A percentile compares a stretch with the other conserved stretches of the same genome.
phyloP scores from a whole-genome alignment of 2,888 invertebrate genomes.

The Nesidiocoris tenuis region DNA sequence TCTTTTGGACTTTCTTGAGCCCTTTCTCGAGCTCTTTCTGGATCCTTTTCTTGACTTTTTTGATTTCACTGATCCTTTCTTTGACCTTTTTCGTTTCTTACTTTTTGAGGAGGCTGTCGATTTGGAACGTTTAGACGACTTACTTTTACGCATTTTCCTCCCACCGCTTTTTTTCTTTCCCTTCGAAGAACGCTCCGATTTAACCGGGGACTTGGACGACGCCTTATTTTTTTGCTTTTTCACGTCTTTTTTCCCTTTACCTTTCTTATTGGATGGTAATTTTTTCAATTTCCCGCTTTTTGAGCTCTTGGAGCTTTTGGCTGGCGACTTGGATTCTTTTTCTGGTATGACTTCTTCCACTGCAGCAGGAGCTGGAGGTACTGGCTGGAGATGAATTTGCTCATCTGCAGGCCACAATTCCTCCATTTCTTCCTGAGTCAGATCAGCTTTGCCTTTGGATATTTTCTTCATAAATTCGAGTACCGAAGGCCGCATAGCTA shows the following conservation, averaged over 20 bases:
- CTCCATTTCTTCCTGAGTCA: conserved; percentile 15
- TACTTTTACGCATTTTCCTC: not conserved
- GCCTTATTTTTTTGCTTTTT: conserved; percentile 1
- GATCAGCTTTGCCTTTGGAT: conserved; percentile 26
- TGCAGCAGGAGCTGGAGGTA: not conserved
- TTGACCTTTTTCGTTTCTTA: not conserved
- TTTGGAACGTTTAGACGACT: not conserved
- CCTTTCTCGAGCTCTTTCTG: no score
- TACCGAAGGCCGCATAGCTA: conserved; percentile 23
- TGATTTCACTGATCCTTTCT: not conserved
- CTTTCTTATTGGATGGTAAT: not conserved
- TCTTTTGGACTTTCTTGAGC: not conserved
- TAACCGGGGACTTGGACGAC: not conserved
- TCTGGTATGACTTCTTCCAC: not conserved
- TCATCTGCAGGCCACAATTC: conserved; percentile 16
- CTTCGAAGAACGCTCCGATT: not conserved
- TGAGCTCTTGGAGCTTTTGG: not conserved
- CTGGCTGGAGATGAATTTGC: not conserved
- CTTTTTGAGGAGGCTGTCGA: not conserved
- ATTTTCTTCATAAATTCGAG: conserved; percentile 26
- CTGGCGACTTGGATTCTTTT: not conserved
- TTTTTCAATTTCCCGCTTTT: not conserved
- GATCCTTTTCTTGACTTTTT: not conserved
- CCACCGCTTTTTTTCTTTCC: not conserved
- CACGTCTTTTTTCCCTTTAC: not conserved